Conservation (phyloP, 1,140 invertebrate genomes). For the Pseudomyrmex dendroicus region DNA sequence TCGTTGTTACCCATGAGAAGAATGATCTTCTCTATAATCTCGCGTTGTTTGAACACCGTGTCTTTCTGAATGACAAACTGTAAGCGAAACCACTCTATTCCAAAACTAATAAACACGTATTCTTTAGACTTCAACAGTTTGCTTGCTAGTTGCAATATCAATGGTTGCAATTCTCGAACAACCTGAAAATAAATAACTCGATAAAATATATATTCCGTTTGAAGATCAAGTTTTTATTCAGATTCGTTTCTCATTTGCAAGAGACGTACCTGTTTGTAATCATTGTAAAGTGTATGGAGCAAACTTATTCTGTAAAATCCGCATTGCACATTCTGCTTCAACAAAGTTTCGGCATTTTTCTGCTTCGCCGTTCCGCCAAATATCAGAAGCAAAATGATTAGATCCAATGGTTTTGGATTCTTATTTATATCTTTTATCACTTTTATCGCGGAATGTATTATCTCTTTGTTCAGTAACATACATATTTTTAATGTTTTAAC, state of each 20-base stretch:
- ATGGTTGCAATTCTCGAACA: slow-evolving; percentile 76
- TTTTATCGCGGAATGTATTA: slow-evolving; percentile 70
- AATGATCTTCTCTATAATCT: slow-evolving; percentile 79
- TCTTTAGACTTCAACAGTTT: slow-evolving; percentile 79
- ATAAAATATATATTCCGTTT: not conserved
- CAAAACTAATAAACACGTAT: slow-evolving; percentile 77
- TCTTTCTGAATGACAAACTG: slow-evolving; percentile 79
- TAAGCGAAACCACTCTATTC: slow-evolving; percentile 79
- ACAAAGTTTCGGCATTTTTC: slow-evolving; percentile 74
- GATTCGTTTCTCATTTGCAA: slow-evolving; percentile 3
- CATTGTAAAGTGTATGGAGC: slow-evolving; percentile 72
- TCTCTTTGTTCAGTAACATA: slow-evolving; percentile 75
- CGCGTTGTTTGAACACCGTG: slow-evolving; percentile 77
- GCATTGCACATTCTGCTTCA: slow-evolving; percentile 79
- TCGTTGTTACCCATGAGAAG: slow-evolving; percentile 80
- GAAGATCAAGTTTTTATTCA: not conserved
- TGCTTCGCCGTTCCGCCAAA: slow-evolving; percentile 69
- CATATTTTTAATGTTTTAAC: slow-evolving; percentile 77
- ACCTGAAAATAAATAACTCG: slow-evolving; percentile 63
- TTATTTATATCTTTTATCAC: slow-evolving; percentile 73
- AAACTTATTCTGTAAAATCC: slow-evolving; percentile 79
- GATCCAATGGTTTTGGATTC: slow-evolving; percentile 78
- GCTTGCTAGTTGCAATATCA: slow-evolving; percentile 75
- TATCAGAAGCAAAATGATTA: slow-evolving; percentile 79
- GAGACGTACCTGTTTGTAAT: slow-evolving; percentile 70